A percentile compares a stretch with the other conserved stretches of the same genome.
These are phyloP conservation scores for Eupleurogrammus muticus DNA, from an alignment of 2,797 vertebrate species.

Conservation along the genomic window DNA sequence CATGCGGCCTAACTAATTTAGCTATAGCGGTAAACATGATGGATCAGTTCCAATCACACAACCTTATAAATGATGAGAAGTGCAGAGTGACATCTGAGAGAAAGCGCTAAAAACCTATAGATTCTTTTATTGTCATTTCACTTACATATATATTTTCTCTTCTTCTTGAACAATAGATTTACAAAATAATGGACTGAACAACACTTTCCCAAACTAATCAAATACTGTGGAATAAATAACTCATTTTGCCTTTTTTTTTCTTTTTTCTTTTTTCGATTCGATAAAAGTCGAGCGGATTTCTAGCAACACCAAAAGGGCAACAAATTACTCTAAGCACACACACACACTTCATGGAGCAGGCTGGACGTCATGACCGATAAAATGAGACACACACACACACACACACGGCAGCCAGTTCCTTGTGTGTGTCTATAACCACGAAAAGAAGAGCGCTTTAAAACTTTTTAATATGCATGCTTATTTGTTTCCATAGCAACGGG, in stretches of 20 bases:
- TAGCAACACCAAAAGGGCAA: conserved; percentile 63
- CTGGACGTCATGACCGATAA: conserved; percentile 41
- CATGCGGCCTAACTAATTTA: too few species aligned
- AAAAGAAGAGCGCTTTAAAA: conserved; percentile 51
- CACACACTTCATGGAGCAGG: conserved; percentile 40
- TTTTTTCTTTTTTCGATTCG: conserved; percentile 4
- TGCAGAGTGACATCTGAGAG: conserved; percentile 8
- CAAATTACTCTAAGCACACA: conserved; percentile 45
- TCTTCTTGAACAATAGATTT: conserved; percentile 66
- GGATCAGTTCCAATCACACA: neutral
- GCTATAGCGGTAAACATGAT: too few species aligned
- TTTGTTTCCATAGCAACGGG: conserved; percentile 64
- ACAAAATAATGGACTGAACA: conserved; percentile 69
- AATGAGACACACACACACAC: conserved; percentile 36
- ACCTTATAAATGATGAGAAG: conserved; percentile 4
- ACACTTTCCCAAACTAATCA: conserved; percentile 55
- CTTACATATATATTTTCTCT: conserved; percentile 56
- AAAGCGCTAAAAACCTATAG: conserved; percentile 61
- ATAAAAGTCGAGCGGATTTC: conserved; percentile 65
- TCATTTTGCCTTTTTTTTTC: neutral
- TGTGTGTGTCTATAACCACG: conserved; percentile 57
- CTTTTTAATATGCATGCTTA: conserved; percentile 76
- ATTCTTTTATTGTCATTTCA: conserved; percentile 68
- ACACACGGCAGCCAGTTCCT: conserved; percentile 61
- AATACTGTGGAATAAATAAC: conserved; percentile 61